Conservation (phyloP, 1,140 invertebrate genomes). For the Hyles vespertilio region DNA sequence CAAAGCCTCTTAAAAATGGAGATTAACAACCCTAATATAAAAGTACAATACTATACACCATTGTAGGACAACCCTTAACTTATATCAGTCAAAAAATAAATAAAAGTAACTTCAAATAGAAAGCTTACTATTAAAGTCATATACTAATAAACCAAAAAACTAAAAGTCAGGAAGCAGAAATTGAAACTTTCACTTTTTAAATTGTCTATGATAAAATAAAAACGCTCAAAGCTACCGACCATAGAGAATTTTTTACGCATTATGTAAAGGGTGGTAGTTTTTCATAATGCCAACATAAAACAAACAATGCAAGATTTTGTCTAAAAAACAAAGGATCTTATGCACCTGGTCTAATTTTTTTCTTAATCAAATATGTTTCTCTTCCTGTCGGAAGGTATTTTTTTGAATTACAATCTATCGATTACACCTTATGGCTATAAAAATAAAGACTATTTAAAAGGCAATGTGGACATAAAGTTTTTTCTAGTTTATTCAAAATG, state of each 20-base stretch:
- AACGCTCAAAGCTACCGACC: not conserved
- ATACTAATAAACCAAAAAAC: too few relatives aligned
- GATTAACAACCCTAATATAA: too few relatives aligned
- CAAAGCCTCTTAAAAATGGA: too few relatives aligned
- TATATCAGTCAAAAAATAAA: too few relatives aligned
- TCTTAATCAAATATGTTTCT: conserved; percentile 72
- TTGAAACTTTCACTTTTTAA: conserved; percentile 60
- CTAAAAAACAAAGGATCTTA: conserved; percentile 50
- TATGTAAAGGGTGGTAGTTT: conserved; percentile 52
- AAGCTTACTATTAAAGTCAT: too few relatives aligned
- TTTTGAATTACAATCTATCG: too few relatives aligned
- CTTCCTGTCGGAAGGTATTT: conserved; percentile 65
- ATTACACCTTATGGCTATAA: too few relatives aligned
- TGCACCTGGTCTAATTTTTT: conserved; percentile 65
- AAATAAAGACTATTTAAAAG: conserved; percentile 24
- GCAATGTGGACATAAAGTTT: conserved; percentile 52
- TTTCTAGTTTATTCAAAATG: conserved; percentile 48
- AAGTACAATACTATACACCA: too few relatives aligned
- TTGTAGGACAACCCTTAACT: too few relatives aligned
- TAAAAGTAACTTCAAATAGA: too few relatives aligned
- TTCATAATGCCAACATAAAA: conserved; percentile 48
- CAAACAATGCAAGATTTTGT: conserved; percentile 43
- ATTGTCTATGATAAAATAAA: conserved; percentile 15
- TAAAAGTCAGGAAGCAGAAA: conserved; percentile 19
- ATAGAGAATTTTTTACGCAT: conserved; percentile 32